Conservation (phyloP, 92 coral and sea anemone species). For the Zoanthus gigantus region DNA sequence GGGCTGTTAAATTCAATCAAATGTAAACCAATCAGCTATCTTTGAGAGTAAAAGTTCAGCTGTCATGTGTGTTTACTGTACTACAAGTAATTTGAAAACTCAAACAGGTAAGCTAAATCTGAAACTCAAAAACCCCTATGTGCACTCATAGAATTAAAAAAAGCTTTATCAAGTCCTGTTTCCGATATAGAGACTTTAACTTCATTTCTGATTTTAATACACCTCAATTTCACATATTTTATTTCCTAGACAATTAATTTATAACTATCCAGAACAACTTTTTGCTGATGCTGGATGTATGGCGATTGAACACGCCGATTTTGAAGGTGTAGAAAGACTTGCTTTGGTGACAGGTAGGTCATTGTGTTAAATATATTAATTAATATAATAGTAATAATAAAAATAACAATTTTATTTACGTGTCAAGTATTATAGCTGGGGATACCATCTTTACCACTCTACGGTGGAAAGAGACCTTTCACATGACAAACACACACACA, state of each 20-base stretch:
- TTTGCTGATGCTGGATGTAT: slow-evolving; percentile 9
- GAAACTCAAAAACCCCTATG: background rate
- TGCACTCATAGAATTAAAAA: background rate
- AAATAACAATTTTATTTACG: too few relatives aligned
- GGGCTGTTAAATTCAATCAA: background rate
- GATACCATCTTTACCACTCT: too few relatives aligned
- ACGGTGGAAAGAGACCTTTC: too few relatives aligned
- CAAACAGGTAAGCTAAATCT: background rate
- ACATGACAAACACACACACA: too few relatives aligned
- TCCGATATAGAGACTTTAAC: background rate
- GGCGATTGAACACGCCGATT: slow-evolving; percentile 1
- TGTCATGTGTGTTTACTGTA: background rate
- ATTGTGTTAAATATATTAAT: background rate
- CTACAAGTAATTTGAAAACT: background rate
- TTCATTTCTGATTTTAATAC: too few relatives aligned
- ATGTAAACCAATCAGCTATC: background rate
- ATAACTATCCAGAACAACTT: slow-evolving; percentile 9
- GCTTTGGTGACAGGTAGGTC: background rate
- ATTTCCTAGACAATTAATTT: background rate
- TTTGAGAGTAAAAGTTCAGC: background rate
- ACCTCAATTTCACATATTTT: background rate
- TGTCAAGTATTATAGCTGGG: too few relatives aligned
- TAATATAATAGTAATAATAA: too few relatives aligned
- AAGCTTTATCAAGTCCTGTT: background rate
- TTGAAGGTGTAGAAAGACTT: slow-evolving; percentile 8